phyloP scores from a whole-genome alignment of 2,797 vertebrate species.

The Erethizon dorsatum region DNA sequence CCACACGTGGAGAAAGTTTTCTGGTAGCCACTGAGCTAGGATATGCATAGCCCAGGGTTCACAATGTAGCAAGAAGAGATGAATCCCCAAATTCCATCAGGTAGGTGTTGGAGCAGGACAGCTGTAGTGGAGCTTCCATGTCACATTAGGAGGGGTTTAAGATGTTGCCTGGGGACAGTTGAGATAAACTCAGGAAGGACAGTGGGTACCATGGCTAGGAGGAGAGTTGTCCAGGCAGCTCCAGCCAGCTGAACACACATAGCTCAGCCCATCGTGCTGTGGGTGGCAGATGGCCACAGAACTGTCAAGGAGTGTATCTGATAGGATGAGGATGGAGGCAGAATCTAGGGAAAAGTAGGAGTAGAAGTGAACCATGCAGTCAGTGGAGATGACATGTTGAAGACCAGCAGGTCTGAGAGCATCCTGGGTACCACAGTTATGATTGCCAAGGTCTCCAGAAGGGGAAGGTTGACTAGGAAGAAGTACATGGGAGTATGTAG shows the following conservation, averaged over 20 bases:
- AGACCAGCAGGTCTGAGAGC: conserved; percentile 57
- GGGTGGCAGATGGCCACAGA: conserved; percentile 75
- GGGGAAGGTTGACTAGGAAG: conserved; percentile 74
- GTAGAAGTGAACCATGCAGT: conserved; percentile 74
- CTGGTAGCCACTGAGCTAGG: conserved; percentile 42
- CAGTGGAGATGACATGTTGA: conserved; percentile 59
- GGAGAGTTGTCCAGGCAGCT: conserved; percentile 57
- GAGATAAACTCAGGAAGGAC: conserved; percentile 59
- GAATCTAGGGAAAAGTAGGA: conserved; percentile 75
- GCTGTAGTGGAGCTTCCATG: conserved; percentile 53
- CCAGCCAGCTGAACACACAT: conserved; percentile 35
- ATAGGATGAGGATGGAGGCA: conserved; percentile 68
- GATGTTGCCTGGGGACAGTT: conserved; percentile 37
- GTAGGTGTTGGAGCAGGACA: conserved; percentile 76
- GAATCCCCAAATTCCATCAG: conserved; percentile 72
- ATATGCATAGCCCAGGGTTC: conserved; percentile 20
- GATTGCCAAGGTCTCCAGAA: conserved; percentile 77
- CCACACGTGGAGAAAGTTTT: conserved; percentile 67
- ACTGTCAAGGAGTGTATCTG: conserved; percentile 64
- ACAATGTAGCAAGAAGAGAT: conserved; percentile 77
- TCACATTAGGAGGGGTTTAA: conserved; percentile 74
- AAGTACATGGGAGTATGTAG: conserved; percentile 75
- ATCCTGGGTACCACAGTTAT: conserved; percentile 68
- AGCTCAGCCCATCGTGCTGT: conserved; percentile 5
- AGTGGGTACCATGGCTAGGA: conserved; percentile 74